Conservation (phyloP, 2,888 invertebrate genomes). For the Patella ulyssiponensis region DNA sequence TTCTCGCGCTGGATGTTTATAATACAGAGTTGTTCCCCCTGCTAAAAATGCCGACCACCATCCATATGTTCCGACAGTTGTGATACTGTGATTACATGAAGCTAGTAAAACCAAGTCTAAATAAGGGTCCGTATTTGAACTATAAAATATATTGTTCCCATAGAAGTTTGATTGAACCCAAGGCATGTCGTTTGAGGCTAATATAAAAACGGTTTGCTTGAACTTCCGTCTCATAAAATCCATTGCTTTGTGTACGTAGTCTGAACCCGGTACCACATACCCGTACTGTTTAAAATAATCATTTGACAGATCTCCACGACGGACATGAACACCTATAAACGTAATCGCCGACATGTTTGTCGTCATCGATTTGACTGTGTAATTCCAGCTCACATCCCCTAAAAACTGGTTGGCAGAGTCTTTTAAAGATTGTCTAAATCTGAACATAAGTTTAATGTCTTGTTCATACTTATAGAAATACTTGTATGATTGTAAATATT, state of each 20-base stretch:
- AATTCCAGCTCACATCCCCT: neutral
- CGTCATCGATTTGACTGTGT: neutral
- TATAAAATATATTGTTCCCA: neutral
- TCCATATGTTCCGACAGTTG: neutral
- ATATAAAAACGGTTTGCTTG: neutral
- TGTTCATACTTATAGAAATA: neutral
- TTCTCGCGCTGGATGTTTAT: constrained; percentile 4
- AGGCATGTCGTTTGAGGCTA: neutral
- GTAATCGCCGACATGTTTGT: neutral
- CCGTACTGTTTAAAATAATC: neutral
- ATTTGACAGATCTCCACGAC: neutral
- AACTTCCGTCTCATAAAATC: neutral
- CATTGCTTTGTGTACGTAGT: neutral
- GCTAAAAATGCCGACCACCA: constrained; percentile 5
- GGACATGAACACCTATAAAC: neutral
- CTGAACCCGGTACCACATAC: neutral
- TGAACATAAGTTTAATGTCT: neutral
- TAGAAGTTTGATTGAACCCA: neutral
- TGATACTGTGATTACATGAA: neutral
- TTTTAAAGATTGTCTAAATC: neutral
- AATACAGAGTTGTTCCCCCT: constrained; percentile 3
- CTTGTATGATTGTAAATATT: neutral
- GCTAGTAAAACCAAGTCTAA: neutral
- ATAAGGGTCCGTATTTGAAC: neutral
- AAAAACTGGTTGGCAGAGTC: neutral